Conservation (phyloP, 2,113 vertebrate species). For the Meles meles region DNA sequence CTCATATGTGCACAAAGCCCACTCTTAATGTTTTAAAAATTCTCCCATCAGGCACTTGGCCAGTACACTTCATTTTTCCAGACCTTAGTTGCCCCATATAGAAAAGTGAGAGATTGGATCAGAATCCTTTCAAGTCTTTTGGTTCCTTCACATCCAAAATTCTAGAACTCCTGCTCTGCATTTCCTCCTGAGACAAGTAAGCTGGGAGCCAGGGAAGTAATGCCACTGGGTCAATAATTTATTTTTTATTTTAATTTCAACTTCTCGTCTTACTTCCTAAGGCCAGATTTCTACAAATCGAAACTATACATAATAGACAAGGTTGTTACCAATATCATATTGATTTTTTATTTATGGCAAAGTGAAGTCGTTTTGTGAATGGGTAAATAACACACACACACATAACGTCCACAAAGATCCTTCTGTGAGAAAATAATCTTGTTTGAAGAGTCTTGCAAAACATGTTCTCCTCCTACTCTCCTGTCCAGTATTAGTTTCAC, state of each 20-base stretch:
- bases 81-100: not conserved
- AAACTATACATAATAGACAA: not conserved
- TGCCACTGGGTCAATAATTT: not conserved
- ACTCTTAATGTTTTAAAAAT: not conserved
- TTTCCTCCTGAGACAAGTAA: conserved; percentile 2
- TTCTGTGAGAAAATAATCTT: not conserved
- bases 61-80: not conserved
- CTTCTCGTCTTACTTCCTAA: not conserved
- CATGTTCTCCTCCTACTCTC: not conserved
- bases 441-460: not conserved
- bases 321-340: not conserved
- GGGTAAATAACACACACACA: not conserved
- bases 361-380: not conserved
- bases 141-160: not conserved
- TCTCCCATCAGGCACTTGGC: not conserved
- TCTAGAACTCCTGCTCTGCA: not conserved
- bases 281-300: not conserved
- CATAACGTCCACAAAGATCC: not conserved
- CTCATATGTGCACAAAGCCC: not conserved
- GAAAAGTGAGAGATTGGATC: not conserved
- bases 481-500: not conserved
- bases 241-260: conserved; percentile 10
- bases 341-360: not conserved
- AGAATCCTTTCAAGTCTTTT: not conserved
- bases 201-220: not conserved